Base-by-base conservation (phyloP, 2,888 invertebrate genomes). In the Aphodius sticticus region DNA sequence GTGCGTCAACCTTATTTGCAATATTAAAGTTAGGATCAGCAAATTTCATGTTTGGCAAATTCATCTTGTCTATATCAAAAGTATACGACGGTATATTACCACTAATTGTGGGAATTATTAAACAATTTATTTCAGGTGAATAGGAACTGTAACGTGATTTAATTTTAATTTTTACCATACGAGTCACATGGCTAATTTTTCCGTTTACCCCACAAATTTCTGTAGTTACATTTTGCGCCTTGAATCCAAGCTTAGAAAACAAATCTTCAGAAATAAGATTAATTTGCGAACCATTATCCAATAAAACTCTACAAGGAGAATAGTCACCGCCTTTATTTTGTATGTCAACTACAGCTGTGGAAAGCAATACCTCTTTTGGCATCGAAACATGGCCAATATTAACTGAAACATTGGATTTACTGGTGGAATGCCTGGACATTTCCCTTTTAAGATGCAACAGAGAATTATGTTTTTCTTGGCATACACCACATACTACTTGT, bases 1-100 rank as follows among this genome's bases (percentile, higher is more conserved):
- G 75, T 35, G 83, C 70, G 72, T 83, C 84, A n/a, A 83, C 80
- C 9, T 76, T 26, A 9, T 38, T 77, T n/a, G 82, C 76, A 16
- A 36, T 72, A 69, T 82, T 69, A 80, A 82, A 83, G 0, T 75
- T 14, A 14, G 81, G 79, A 81, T 84, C 84, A n/a, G 83, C 83
- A 53, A 84, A 80, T 12, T 77, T 12, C 53, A 84, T 36, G 69
- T 72, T 6, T 14, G 72, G 72, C 2, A 72, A 35, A 14, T 5
- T 14, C 6, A 16, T 14, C 14, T 14, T 72, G 6, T 72, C 72
- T 3, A 36, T 12, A 2, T 36, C 14, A 15, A 72, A 15, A 0
- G 72, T 35, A 16, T 14, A 35, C 36, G 36, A 36, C 1, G 72
- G 72, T 72, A 72, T 14, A 6, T 72, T 12, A 6, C 15, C 72